Conservation (phyloP, 2,113 vertebrate genomes). For the Mixornis gularis region DNA sequence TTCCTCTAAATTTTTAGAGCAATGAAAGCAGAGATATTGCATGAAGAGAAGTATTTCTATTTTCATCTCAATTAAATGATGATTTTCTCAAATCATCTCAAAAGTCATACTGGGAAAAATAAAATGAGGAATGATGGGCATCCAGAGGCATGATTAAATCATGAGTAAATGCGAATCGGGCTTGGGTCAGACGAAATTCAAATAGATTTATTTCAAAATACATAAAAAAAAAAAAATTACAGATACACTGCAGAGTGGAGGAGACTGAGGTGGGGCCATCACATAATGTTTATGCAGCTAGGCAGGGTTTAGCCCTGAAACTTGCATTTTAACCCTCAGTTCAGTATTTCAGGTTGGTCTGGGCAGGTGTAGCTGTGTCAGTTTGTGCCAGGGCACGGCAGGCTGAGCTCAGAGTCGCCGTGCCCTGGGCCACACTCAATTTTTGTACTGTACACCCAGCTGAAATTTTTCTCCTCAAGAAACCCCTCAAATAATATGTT, state of each 20-base stretch:
- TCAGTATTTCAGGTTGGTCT: rapidly evolving
- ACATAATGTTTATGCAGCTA: rapidly evolving
- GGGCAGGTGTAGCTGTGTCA: neutral
- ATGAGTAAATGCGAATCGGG: neutral
- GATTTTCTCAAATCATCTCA: neutral
- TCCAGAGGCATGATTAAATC: neutral
- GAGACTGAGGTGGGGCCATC: neutral
- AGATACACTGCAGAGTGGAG: neutral
- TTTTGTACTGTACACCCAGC: neutral
- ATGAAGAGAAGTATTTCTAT: neutral
- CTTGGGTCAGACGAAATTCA: neutral
- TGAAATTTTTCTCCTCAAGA: neutral
- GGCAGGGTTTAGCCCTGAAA: neutral
- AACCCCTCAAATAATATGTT: neutral
- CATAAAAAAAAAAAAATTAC: neutral
- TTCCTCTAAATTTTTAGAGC: neutral
- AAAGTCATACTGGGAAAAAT: neutral
- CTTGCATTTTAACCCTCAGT: neutral
- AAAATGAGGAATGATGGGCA: neutral
- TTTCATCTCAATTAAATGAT: neutral
- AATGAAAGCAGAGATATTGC: neutral
- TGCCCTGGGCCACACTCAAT: neutral
- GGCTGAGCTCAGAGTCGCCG: rapidly evolving
- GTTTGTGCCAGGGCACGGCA: neutral
- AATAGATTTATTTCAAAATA: neutral